Base-by-base conservation (phyloP, 2,113 vertebrate genomes). In the Tenebrosternarchus preto region DNA sequence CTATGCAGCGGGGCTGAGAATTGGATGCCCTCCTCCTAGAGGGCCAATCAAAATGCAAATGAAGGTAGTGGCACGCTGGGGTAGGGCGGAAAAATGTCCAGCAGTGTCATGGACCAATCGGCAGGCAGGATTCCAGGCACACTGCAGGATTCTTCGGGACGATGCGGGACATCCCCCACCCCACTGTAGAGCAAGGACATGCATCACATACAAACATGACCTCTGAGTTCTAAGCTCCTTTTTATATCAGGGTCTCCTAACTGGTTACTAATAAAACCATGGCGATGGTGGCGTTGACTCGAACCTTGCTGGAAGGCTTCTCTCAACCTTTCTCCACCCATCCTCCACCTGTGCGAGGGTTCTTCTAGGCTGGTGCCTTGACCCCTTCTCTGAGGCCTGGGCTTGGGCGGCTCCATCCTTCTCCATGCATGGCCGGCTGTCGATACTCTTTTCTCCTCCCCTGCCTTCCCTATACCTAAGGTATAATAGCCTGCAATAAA, bases 11-110 rank as follows among this genome's bases (percentile, higher is more conserved):
- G 87, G 85, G 82, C 80, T 88, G 83, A 91, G 91, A 91, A 90
- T 92, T 93, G 91, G 89, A 89, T 88, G 77, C 17, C 84, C 84
- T 83, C 79, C 80, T 88, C 78, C 90, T 86, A 24, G 85, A 84
- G 87, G 85, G 86, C 85, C 88, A 91, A 90, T 93, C 90, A 92
- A 92, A 88, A 92, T 93, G 89, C 88, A 91, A 93, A 93, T 91
- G 86, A 90, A 85, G 87, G 82, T 20, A 39, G 31, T 43, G 57
- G 50, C 15, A n/a, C 60, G 39, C 17, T 67, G 46, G 56, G 33
- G 66, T 9, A 11, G 64, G 78, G 75, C 73, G 24, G 46, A 36
- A 39, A 66, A 64, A 80, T 83, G 78, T 76, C 70, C 59, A 73
- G 43, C 31, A 60, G 17, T 12, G 60, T 33, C 36, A 33, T 63